Evolutionary conservation across 2,113 vertebrate species (phyloP).

Genomic region (Pangasianodon hypophthalmus): DNA sequence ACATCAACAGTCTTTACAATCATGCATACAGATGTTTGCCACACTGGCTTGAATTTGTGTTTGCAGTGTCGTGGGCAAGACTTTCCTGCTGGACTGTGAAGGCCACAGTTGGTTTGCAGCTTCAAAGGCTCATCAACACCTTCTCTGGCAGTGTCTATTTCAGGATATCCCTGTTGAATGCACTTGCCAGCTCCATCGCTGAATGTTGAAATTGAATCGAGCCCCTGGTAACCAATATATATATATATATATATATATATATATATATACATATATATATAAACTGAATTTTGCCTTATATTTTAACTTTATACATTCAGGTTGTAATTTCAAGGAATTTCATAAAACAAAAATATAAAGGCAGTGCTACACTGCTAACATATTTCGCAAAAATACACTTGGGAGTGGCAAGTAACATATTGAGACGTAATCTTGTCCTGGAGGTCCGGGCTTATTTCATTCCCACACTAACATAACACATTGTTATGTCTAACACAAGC

Average conservation of each 20-base stretch:
- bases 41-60: too few relatives aligned
- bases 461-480: not conserved
- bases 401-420: not conserved
- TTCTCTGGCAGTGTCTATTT: slow-evolving; percentile 29
- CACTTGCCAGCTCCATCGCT: slow-evolving; percentile 6
- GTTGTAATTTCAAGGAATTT: not conserved
- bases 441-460: not conserved
- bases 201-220: not conserved
- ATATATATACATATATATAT: not conserved
- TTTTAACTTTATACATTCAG: not conserved
- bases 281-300: not conserved
- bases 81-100: not conserved
- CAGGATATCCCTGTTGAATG: not conserved
- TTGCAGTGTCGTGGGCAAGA: too few relatives aligned
- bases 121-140: slow-evolving; percentile 29
- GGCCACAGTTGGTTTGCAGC: slow-evolving; percentile 31
- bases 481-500: not conserved
- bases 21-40: not conserved
- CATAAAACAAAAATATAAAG: not conserved
- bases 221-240: not conserved
- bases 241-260: too few relatives aligned
- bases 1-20: not conserved
- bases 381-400: not conserved
- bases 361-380: too few relatives aligned
- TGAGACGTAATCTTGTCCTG: not conserved